Percentiles rank a stretch among this genome's conserved stretches.
Evolutionary conservation across 2,797 vertebrate species (phyloP).

Genomic region (Buceros bicornis): DNA sequence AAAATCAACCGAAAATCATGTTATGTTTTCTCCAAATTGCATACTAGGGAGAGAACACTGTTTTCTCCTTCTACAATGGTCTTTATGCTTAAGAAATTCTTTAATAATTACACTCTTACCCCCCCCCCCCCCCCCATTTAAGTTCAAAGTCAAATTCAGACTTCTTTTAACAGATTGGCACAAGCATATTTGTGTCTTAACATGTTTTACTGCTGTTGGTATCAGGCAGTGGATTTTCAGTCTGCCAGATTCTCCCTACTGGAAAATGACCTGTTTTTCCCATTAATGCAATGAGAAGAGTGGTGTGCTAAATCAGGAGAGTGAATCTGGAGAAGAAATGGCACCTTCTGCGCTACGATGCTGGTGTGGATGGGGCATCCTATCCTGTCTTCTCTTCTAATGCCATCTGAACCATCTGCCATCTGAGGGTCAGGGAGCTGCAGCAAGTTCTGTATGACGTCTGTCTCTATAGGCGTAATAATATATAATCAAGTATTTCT

Average conservation of each 20-base stretch:
- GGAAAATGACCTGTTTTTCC: not conserved
- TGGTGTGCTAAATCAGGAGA: not conserved
- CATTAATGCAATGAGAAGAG: not conserved
- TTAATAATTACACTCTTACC: not conserved
- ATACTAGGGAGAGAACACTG: not conserved
- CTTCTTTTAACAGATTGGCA: not conserved
- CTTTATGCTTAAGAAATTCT: not conserved
- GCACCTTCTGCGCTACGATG: not conserved
- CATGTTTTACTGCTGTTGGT: not conserved
- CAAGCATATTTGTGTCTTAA: not conserved
- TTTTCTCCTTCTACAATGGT: not conserved
- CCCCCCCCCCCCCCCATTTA: not conserved
- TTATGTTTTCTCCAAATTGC: not conserved
- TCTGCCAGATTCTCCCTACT: not conserved
- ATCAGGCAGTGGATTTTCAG: not conserved
- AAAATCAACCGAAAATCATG: not conserved
- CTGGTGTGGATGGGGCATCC: not conserved
- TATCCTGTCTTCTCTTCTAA: not conserved
- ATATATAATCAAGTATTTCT: not conserved
- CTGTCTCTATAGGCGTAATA: not conserved
- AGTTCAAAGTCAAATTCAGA: not conserved
- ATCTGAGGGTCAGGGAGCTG: not conserved
- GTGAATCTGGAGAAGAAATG: not conserved
- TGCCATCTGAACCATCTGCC: not conserved
- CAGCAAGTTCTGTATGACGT: not conserved